Conservation (phyloP, 2,113 vertebrate genomes). For the Galbula dea region DNA sequence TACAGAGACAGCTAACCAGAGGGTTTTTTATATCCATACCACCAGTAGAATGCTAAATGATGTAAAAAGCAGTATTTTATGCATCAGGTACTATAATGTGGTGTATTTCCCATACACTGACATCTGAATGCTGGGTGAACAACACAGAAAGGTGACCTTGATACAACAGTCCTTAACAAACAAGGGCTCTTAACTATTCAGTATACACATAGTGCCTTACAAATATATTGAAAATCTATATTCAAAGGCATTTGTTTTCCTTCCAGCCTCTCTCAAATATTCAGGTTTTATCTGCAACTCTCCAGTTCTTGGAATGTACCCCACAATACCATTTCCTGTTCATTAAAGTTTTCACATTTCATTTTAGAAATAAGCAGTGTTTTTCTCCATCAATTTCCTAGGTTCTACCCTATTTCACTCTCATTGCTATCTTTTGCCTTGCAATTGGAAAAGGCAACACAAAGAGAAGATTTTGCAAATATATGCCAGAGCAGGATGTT, state of each 20-base stretch:
- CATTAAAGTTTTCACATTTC: neutral
- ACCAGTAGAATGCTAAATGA: neutral
- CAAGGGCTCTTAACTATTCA: neutral
- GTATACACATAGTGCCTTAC: neutral
- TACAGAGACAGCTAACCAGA: neutral
- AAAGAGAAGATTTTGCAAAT: conserved; percentile 7
- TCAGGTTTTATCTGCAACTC: neutral
- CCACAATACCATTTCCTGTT: neutral
- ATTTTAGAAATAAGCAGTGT: neutral
- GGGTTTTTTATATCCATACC: neutral
- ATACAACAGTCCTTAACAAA: neutral
- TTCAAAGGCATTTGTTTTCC: neutral
- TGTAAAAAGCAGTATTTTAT: neutral
- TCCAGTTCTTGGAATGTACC: neutral
- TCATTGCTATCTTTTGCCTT: neutral
- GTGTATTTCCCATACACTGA: neutral
- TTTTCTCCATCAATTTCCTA: neutral
- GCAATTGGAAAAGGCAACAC: neutral
- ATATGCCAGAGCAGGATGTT: neutral
- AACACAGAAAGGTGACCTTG: neutral
- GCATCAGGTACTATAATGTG: neutral
- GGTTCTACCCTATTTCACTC: neutral
- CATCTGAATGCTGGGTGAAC: neutral
- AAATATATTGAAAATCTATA: neutral
- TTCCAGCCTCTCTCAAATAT: neutral